Evolutionary conservation across 2,888 invertebrate species (phyloP).

Genomic region (Listrodromus nycthemerus): DNA sequence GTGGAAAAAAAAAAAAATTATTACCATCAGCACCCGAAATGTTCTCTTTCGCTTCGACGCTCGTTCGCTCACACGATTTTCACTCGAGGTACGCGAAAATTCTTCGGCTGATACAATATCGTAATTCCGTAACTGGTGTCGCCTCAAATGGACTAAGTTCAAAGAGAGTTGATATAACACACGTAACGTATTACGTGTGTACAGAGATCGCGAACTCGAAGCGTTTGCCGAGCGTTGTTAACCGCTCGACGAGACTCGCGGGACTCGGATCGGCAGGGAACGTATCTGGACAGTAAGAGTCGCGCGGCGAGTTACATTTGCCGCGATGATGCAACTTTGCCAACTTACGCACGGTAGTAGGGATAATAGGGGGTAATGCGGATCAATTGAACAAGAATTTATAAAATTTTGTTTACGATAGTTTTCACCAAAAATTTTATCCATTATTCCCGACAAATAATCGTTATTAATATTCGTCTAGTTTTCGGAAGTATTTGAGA

Average conservation of each 20-base stretch:
- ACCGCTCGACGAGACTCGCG: conserved; percentile 30
- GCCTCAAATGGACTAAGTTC: background rate
- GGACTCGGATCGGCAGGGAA: conserved; percentile 31
- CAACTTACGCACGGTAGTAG: background rate
- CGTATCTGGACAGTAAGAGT: background rate
- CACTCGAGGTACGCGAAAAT: conserved; percentile 1
- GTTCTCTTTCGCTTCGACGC: background rate
- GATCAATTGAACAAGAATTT: background rate
- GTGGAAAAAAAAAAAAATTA: too few species aligned
- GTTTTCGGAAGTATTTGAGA: background rate
- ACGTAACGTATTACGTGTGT: background rate
- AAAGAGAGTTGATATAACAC: background rate
- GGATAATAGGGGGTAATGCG: background rate
- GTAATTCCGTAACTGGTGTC: background rate
- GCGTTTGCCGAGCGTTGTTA: conserved; percentile 12
- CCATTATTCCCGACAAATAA: background rate
- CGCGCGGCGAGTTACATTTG: conserved; percentile 22
- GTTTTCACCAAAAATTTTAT: background rate
- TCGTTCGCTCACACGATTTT: conserved; percentile 12
- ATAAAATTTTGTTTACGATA: background rate
- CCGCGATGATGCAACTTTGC: conserved; percentile 27
- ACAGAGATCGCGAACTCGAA: background rate
- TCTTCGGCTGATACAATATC: conserved; percentile 18
- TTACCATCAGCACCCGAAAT: background rate
- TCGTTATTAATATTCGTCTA: background rate